Evolutionary conservation across 2,797 vertebrate genomes (phyloP).

Genomic region (Catostomus latipinnis): DNA sequence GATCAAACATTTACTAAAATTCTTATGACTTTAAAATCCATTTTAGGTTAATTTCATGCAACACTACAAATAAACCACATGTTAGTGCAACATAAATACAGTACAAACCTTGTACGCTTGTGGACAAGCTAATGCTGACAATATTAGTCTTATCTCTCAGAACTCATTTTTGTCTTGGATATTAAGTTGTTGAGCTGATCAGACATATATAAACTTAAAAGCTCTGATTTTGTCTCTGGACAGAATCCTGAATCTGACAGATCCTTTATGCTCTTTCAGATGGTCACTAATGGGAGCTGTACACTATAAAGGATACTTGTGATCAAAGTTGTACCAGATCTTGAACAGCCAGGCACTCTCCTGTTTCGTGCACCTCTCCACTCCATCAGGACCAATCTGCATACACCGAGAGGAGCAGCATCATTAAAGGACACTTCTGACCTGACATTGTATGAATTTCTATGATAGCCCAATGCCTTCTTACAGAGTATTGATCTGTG

Average conservation of each 20-base stretch:
- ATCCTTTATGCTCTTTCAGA: constrained; percentile 58
- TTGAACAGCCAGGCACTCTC: constrained; percentile 90
- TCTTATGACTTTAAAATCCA: too few species aligned
- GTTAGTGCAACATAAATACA: not conserved
- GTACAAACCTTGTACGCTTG: constrained; percentile 91
- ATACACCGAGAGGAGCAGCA: constrained; percentile 7
- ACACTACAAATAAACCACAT: not conserved
- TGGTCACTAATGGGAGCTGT: constrained; percentile 54
- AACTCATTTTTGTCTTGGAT: too few species aligned
- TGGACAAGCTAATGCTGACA: constrained; percentile 67
- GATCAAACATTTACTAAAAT: too few species aligned
- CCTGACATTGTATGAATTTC: not conserved
- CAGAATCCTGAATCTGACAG: constrained; percentile 3
- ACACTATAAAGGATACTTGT: constrained; percentile 87
- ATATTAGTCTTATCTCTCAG: too few species aligned
- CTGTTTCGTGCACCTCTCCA: constrained; percentile 86
- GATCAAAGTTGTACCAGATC: constrained; percentile 91
- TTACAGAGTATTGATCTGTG: constrained; percentile 90
- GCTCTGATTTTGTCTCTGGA: not conserved
- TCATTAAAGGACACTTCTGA: not conserved
- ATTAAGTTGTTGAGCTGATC: too few species aligned
- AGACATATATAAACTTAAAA: too few species aligned
- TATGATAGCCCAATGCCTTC: constrained; percentile 55
- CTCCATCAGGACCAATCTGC: constrained; percentile 82
- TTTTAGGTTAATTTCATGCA: too few species aligned